These are phyloP conservation scores for Alviniconcha strummeri DNA, from an alignment of 2,888 invertebrate genomes.

Conservation along the genomic window DNA sequence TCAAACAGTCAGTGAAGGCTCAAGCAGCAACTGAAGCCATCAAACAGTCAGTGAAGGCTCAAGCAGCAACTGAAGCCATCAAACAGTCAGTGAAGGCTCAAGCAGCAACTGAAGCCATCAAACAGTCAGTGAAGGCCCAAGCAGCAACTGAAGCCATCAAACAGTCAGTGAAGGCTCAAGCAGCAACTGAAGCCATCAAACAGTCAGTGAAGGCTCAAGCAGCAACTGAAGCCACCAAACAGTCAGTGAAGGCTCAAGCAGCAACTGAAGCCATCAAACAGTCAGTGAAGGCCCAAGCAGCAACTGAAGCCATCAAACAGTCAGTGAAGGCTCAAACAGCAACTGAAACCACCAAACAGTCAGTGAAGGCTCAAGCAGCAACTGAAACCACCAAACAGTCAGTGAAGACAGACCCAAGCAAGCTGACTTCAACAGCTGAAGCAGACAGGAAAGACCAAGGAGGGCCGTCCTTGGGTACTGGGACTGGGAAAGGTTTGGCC, in stretches of 20 bases:
- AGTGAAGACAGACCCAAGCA: neutral
- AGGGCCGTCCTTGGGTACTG: neutral
- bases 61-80: neutral
- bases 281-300: neutral
- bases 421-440: neutral
- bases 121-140: neutral
- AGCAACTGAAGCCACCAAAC: conserved; percentile 8
- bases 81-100: no score
- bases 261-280: conserved; percentile 16
- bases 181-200: conserved; percentile 16
- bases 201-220: neutral
- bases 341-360: conserved; percentile 15
- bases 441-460: neutral
- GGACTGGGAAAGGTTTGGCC: no score
- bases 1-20: conserved; percentile 8
- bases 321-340: neutral
- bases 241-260: neutral
- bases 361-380: neutral
- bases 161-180: neutral
- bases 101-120: conserved; percentile 12
- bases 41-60: conserved; percentile 5
- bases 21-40: conserved; percentile 8
- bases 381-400: conserved; percentile 14
- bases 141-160: conserved; percentile 11
- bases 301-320: conserved; percentile 17